These are phyloP conservation scores for Triplophysa dalaica DNA, from an alignment of 2,113 vertebrate species.

Conservation along the genomic window DNA sequence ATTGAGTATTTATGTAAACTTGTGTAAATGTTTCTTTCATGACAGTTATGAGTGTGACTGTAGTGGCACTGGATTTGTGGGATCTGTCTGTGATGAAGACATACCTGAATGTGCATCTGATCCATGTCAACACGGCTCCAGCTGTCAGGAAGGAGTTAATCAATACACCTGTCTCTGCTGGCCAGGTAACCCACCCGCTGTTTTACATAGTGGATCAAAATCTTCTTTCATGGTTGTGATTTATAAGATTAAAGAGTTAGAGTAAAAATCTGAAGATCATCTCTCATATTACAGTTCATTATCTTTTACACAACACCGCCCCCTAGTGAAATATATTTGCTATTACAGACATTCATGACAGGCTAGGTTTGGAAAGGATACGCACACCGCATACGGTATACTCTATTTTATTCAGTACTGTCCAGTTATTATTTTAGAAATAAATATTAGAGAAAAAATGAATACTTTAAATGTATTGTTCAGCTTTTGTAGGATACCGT, in stretches of 20 bases:
- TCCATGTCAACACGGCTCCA: constrained; percentile 84
- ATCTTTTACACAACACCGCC: constrained; percentile 31
- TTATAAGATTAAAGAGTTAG: background rate
- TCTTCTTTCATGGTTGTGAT: background rate
- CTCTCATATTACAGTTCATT: background rate
- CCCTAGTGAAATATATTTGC: constrained; percentile 11
- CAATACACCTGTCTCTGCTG: constrained; percentile 86
- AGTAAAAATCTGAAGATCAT: background rate
- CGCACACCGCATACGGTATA: too few species aligned
- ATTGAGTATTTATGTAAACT: background rate
- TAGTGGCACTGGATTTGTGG: constrained; percentile 81
- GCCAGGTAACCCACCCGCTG: constrained; percentile 75
- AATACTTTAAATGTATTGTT: too few species aligned
- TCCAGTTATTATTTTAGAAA: background rate
- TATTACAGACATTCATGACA: background rate
- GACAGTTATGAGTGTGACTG: constrained; percentile 87
- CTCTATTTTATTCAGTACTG: too few species aligned
- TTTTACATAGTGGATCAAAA: background rate
- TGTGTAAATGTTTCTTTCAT: background rate
- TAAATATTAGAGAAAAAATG: too few species aligned
- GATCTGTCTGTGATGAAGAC: constrained; percentile 81
- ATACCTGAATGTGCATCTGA: constrained; percentile 87
- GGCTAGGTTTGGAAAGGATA: background rate
- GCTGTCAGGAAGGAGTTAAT: constrained; percentile 81
- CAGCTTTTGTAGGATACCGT: too few species aligned